Conservation (phyloP, 2,113 vertebrate species). For the Gobius niger region DNA sequence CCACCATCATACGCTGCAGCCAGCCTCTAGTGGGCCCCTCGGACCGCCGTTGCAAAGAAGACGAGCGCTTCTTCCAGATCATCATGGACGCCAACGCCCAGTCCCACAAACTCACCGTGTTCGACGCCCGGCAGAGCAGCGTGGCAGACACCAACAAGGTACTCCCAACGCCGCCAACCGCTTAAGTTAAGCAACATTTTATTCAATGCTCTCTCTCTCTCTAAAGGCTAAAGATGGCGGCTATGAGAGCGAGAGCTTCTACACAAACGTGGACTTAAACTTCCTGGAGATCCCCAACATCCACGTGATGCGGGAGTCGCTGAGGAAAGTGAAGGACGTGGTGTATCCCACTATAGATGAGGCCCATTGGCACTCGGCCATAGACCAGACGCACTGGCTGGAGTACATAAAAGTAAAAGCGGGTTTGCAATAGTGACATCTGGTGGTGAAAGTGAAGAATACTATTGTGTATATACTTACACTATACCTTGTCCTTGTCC, state of each 20-base stretch:
- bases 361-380: slow-evolving; percentile 85
- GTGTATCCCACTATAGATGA: slow-evolving; percentile 93
- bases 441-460: not conserved
- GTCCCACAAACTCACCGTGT: slow-evolving; percentile 93
- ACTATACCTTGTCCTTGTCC: too few species aligned
- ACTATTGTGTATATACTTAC: too few species aligned
- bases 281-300: slow-evolving; percentile 97
- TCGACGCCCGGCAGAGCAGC: slow-evolving; percentile 89
- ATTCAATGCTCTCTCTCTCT: not conserved
- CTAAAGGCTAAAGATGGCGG: slow-evolving; percentile 94
- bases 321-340: slow-evolving; percentile 92
- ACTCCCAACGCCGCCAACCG: not conserved
- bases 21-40: slow-evolving; percentile 90
- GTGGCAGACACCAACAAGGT: slow-evolving; percentile 94
- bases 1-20: slow-evolving; percentile 90
- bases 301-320: slow-evolving; percentile 95
- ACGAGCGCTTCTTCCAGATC: slow-evolving; percentile 92
- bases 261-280: slow-evolving; percentile 87
- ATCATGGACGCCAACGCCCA: slow-evolving; percentile 98
- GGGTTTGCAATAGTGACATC: not conserved
- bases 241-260: slow-evolving; percentile 90
- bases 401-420: slow-evolving; percentile 89
- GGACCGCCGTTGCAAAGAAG: slow-evolving; percentile 93
- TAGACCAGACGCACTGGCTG: slow-evolving; percentile 94
- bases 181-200: not conserved